phyloP scores from a whole-genome alignment of 1,140 invertebrate species.

The Zaprionus davidi region DNA sequence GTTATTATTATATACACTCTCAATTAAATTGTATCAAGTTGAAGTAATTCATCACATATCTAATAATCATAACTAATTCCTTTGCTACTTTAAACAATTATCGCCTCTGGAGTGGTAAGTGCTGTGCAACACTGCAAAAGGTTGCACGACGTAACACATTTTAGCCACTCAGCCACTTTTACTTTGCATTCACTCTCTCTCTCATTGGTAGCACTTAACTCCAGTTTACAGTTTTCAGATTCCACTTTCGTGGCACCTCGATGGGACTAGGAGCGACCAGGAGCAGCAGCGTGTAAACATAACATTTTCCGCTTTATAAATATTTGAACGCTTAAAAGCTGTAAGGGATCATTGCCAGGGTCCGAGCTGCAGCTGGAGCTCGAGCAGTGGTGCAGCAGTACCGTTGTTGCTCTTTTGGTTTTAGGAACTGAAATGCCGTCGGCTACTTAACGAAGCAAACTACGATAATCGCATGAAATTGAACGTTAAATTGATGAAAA shows the following conservation, averaged over 20 bases:
- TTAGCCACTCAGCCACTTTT: slow-evolving; percentile 38
- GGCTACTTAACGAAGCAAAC: slow-evolving; percentile 34
- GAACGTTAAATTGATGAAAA: slow-evolving; percentile 56
- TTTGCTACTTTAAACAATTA: not conserved
- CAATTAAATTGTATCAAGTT: not conserved
- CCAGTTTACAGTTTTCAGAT: slow-evolving; percentile 23
- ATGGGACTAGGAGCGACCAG: slow-evolving; percentile 38
- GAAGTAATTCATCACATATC: not conserved
- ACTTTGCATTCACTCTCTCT: slow-evolving; percentile 57
- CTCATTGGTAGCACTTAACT: slow-evolving; percentile 64
- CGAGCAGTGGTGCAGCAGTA: slow-evolving; percentile 12
- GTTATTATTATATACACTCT: not conserved
- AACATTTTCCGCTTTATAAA: slow-evolving; percentile 74
- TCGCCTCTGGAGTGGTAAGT: not conserved
- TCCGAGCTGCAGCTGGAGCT: slow-evolving; percentile 21
- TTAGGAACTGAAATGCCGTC: slow-evolving; percentile 17
- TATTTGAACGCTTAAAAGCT: slow-evolving; percentile 77
- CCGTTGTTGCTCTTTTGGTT: slow-evolving; percentile 22
- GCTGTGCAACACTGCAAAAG: not conserved
- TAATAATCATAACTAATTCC: not conserved
- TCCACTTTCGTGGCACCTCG: slow-evolving; percentile 9
- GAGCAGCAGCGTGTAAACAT: slow-evolving; percentile 57
- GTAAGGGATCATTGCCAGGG: slow-evolving; percentile 35
- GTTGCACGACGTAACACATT: slow-evolving; percentile 15
- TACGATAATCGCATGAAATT: slow-evolving; percentile 61